Evolutionary conservation across 2,888 invertebrate genomes (phyloP).

Genomic region (Eupithecia centaureata): DNA sequence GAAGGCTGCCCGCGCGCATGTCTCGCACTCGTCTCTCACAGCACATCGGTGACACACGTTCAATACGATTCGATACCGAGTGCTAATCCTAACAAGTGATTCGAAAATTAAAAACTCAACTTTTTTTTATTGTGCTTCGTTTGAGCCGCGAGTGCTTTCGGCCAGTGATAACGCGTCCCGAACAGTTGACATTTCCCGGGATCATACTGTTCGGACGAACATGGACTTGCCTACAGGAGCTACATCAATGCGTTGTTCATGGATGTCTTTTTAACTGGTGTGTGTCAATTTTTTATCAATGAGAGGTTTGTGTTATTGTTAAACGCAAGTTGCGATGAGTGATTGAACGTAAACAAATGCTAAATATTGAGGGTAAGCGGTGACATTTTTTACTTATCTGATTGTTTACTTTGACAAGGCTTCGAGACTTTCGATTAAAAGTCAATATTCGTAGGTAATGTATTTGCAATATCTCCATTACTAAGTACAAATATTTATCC

Average conservation of each 20-base stretch:
- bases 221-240: constrained; percentile 81
- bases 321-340: constrained; percentile 50
- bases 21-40: constrained; percentile 72
- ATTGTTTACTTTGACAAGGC: constrained; percentile 43
- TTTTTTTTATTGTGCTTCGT: constrained; percentile 34
- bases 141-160: constrained; percentile 57
- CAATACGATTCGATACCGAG: constrained; percentile 56
- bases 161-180: constrained; percentile 58
- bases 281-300: constrained; percentile 63
- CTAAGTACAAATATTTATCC: constrained; percentile 32
- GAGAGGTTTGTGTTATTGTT: constrained; percentile 41
- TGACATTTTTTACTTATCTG: constrained; percentile 52
- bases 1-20: constrained; percentile 82
- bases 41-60: constrained; percentile 70
- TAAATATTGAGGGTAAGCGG: constrained; percentile 57
- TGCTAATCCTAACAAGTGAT: constrained; percentile 60
- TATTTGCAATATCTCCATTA: constrained; percentile 35
- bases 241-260: constrained; percentile 83
- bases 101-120: constrained; percentile 32
- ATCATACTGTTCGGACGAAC: constrained; percentile 71
- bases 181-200: constrained; percentile 55
- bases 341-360: constrained; percentile 58
- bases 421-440: constrained; percentile 27
- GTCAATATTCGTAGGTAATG: constrained; percentile 33
- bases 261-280: constrained; percentile 84